phyloP scores from a whole-genome alignment of 2,113 vertebrate species.

The Miniopterus natalensis region DNA sequence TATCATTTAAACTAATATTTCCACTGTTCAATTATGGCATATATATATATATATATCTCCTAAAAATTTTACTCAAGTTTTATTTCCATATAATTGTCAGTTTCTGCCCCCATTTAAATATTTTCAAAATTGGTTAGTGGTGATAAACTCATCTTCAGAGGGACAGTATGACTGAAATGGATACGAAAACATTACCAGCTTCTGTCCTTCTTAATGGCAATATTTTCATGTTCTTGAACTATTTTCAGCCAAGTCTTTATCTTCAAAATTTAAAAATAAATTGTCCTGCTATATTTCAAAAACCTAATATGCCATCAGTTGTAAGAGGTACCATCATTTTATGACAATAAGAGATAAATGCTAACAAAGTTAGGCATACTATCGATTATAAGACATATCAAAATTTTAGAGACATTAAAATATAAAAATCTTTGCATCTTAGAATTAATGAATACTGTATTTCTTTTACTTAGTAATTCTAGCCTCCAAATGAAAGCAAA shows the following conservation, averaged over 20 bases:
- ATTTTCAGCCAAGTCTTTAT: not conserved
- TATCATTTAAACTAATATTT: constrained; percentile 34
- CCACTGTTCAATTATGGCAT: not conserved
- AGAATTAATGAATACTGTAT: not conserved
- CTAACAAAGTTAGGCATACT: not conserved
- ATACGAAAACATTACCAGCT: not conserved
- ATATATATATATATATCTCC: too few relatives aligned
- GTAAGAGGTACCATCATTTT: not conserved
- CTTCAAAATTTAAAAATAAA: constrained; percentile 20
- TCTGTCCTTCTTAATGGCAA: not conserved
- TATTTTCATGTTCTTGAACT: not conserved
- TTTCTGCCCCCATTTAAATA: not conserved
- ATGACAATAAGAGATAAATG: constrained; percentile 3
- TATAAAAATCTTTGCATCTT: constrained; percentile 20
- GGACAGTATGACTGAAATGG: not conserved
- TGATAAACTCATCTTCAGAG: constrained; percentile 33
- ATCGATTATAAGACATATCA: not conserved
- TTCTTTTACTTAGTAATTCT: constrained; percentile 11
- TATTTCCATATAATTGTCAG: not conserved
- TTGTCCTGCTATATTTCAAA: not conserved
- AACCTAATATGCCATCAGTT: not conserved
- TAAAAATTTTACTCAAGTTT: constrained; percentile 14
- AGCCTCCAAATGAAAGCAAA: constrained; percentile 12
- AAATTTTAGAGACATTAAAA: constrained; percentile 47
- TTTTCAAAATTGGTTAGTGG: not conserved